A percentile compares a stretch with the other conserved stretches of the same genome.
Evolutionary conservation across 2,888 invertebrate genomes (phyloP).

Genomic region (Eupelmus urozonus): DNA sequence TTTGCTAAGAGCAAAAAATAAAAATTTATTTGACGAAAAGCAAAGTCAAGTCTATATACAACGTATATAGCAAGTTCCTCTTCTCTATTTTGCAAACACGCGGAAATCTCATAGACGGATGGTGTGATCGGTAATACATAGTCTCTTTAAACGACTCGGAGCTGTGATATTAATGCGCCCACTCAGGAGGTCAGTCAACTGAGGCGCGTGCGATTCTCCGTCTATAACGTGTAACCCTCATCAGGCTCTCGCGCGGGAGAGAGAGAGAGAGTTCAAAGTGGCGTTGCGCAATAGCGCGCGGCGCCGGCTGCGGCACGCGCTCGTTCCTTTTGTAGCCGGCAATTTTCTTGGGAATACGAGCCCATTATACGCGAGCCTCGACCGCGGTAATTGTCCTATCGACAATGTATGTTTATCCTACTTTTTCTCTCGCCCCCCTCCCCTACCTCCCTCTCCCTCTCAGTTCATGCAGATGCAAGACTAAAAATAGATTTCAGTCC

Average conservation of each 20-base stretch:
- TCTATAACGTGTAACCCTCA: slow-evolving; percentile 11
- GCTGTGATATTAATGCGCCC: slow-evolving; percentile 1
- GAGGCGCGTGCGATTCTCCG: not conserved
- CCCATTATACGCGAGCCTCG: not conserved
- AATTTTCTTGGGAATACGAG: slow-evolving; percentile 27
- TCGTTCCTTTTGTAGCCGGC: slow-evolving; percentile 29
- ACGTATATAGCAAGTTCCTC: no score
- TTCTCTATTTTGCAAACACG: no score
- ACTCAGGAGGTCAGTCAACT: slow-evolving; percentile 40
- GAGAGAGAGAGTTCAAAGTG: slow-evolving; percentile 17
- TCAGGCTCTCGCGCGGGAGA: not conserved
- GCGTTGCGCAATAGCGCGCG: slow-evolving; percentile 24
- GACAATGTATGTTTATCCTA: slow-evolving; percentile 26
- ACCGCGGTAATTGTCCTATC: slow-evolving; percentile 4
- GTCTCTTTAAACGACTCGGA: no score
- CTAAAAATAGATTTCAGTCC: slow-evolving; percentile 5
- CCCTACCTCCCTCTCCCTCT: not conserved
- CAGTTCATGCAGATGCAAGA: not conserved
- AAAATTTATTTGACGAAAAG: no score
- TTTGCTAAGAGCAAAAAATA: no score
- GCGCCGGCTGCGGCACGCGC: not conserved
- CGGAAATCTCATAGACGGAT: no score
- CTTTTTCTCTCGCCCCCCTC: slow-evolving; percentile 5
- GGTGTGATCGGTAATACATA: no score
- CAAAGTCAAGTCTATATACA: no score